Conservation (phyloP, 2,113 vertebrate genomes). For the Solenodon paradoxus region DNA sequence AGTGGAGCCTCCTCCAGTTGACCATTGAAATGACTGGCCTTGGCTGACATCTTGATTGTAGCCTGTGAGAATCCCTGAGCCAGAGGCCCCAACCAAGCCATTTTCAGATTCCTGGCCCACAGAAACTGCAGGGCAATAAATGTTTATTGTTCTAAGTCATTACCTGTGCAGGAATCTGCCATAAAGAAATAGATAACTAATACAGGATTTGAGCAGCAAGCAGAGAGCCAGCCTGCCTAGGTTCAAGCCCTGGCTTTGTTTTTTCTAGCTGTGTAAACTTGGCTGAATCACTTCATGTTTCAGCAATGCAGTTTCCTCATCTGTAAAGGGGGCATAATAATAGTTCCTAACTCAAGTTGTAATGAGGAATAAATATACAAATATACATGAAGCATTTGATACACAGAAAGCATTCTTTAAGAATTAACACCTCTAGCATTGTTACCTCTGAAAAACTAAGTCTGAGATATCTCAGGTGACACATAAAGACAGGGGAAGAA, state of each 20-base stretch:
- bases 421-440: too few relatives aligned
- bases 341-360: background rate
- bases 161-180: background rate
- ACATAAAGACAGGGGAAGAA: background rate
- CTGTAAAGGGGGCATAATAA: background rate
- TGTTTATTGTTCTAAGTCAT: background rate
- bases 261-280: background rate
- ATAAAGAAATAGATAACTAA: background rate
- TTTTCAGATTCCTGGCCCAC: background rate
- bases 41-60: accelerated
- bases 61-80: background rate
- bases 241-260: background rate
- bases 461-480: background rate
- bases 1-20: too few relatives aligned
- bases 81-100: background rate
- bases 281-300: background rate
- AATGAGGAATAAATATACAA: background rate
- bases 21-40: background rate
- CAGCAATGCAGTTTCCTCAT: background rate
- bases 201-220: background rate
- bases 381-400: background rate
- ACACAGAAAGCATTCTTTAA: background rate
- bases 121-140: background rate
- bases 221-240: background rate
- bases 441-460: background rate